Evolutionary conservation across 2,797 vertebrate genomes (phyloP).

Genomic region (Brachymystax lenok): DNA sequence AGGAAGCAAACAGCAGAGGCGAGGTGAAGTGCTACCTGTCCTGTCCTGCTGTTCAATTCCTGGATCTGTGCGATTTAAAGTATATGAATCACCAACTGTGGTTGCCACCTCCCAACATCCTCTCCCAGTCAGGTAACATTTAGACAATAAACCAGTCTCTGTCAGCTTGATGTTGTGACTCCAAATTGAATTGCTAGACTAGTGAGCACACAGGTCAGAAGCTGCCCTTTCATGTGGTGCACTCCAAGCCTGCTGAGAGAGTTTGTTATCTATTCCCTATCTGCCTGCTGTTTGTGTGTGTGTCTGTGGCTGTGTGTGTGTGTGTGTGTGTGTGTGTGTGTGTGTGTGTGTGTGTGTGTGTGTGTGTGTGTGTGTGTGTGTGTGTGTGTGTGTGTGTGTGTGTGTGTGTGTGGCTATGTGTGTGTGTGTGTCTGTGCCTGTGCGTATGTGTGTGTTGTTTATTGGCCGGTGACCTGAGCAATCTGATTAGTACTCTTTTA

Average conservation of each 20-base stretch:
- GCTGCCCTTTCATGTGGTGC: not conserved
- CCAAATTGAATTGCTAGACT: not conserved
- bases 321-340: too few species aligned
- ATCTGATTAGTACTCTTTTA: conserved; percentile 61
- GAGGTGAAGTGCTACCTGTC: too few species aligned
- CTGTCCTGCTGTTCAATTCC: too few species aligned
- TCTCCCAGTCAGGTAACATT: not conserved
- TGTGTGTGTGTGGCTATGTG: too few species aligned
- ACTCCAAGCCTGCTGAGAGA: not conserved
- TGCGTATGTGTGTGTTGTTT: not conserved
- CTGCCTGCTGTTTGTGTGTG: not conserved
- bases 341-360: too few species aligned
- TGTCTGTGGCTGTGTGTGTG: not conserved
- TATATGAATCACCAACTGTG: too few species aligned
- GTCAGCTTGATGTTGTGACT: not conserved
- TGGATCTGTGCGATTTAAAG: too few species aligned
- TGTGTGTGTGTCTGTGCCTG: too few species aligned
- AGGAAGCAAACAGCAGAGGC: too few species aligned
- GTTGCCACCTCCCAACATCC: not conserved
- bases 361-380: not conserved
- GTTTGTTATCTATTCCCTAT: not conserved
- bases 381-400: not conserved
- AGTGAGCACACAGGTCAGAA: not conserved
- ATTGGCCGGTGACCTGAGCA: conserved; percentile 18
- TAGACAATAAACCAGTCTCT: not conserved